Conservation (phyloP, 2,113 vertebrate genomes). For the Hucho hucho region DNA sequence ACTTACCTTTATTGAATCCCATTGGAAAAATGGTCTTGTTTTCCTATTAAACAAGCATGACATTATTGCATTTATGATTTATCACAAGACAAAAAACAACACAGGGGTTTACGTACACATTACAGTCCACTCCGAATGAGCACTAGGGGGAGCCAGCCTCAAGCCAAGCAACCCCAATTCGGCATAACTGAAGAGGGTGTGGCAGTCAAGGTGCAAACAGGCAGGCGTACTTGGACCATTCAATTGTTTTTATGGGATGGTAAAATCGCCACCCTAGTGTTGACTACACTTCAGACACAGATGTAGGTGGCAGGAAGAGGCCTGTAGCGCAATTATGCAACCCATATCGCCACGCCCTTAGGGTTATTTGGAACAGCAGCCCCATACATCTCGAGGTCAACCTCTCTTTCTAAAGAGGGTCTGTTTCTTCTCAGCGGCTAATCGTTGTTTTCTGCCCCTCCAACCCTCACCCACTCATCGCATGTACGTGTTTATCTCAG, state of each 20-base stretch:
- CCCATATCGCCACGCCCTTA: neutral
- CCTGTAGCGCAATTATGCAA: neutral
- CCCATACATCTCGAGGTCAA: neutral
- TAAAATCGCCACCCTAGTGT: neutral
- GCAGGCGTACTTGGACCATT: neutral
- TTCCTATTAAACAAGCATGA: too few relatives aligned
- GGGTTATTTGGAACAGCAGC: neutral
- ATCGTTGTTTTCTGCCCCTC: constrained; percentile 37
- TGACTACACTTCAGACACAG: constrained; percentile 4
- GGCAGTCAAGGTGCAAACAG: neutral
- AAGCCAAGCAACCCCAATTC: neutral
- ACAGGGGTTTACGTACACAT: too few relatives aligned
- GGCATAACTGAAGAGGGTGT: neutral
- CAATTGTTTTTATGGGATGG: constrained; percentile 1
- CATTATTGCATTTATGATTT: too few relatives aligned
- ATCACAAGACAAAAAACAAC: too few relatives aligned
- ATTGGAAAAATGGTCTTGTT: too few relatives aligned
- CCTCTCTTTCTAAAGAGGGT: constrained; percentile 23
- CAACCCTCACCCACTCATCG: constrained; percentile 20
- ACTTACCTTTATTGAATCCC: too few relatives aligned
- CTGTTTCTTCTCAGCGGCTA: neutral
- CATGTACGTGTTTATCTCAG: constrained; percentile 59
- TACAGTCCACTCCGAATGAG: neutral
- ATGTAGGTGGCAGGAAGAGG: constrained; percentile 16
- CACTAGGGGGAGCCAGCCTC: constrained; percentile 48